Percentiles rank a stretch among this genome's conserved stretches.
Conservation (phyloP, 2,113 vertebrate species). For the Aegotheles bennettii region DNA sequence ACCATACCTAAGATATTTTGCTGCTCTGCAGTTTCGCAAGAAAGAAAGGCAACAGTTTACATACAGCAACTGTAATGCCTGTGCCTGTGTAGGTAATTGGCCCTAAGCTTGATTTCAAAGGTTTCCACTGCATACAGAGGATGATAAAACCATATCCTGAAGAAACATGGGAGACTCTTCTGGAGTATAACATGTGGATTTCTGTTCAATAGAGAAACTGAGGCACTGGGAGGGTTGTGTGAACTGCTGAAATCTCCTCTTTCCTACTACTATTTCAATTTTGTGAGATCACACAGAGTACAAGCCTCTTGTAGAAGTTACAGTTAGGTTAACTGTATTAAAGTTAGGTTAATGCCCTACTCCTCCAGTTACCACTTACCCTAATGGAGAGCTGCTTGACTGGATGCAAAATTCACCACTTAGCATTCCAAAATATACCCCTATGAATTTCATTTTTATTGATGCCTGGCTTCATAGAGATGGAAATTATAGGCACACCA, state of each 20-base stretch:
- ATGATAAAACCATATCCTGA: background rate
- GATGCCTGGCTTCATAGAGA: background rate
- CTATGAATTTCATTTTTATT: conserved; percentile 12
- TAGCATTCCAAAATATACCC: conserved; percentile 18
- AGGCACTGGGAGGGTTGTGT: background rate
- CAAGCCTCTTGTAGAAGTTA: background rate
- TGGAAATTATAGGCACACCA: conserved; percentile 8
- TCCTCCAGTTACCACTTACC: background rate
- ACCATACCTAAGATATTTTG: conserved; percentile 35
- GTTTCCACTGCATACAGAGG: background rate
- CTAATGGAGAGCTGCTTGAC: background rate
- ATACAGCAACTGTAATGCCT: background rate
- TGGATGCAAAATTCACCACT: conserved; percentile 23
- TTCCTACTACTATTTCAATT: background rate
- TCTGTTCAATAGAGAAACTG: background rate
- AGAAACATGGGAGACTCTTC: background rate
- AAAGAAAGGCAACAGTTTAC: conserved; percentile 12
- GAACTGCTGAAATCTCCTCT: background rate
- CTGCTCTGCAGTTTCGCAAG: background rate
- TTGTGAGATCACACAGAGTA: background rate
- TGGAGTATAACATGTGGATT: background rate
- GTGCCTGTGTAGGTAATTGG: background rate
- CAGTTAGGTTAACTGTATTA: background rate
- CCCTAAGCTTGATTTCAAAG: background rate
- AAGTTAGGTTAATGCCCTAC: background rate